Evolutionary conservation across 1,140 invertebrate species (phyloP).

Genomic region (Paracyclopina nana): DNA sequence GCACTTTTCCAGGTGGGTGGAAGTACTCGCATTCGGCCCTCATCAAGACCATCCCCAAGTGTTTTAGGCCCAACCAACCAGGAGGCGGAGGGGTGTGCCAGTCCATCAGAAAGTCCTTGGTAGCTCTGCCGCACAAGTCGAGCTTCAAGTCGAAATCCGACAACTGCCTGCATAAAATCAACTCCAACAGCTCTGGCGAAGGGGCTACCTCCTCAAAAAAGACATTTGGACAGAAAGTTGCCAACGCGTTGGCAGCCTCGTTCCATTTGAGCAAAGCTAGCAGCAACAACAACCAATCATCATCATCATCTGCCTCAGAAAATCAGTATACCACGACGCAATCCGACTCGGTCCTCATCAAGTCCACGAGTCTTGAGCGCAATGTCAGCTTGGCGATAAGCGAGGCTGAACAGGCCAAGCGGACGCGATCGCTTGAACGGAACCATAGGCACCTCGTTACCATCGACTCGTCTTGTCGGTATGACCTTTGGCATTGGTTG

Average conservation of each 20-base stretch:
- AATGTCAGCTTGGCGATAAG: too few species aligned
- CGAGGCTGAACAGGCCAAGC: not conserved
- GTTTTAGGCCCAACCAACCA: too few species aligned
- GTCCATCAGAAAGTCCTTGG: too few species aligned
- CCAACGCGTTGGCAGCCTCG: not conserved
- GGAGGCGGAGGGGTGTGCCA: too few species aligned
- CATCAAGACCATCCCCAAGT: too few species aligned
- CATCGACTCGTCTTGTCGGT: conserved; percentile 10
- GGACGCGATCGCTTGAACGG: conserved; percentile 7
- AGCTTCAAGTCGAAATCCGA: too few species aligned
- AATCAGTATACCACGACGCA: not conserved
- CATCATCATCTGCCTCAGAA: too few species aligned
- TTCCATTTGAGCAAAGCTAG: not conserved
- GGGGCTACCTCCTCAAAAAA: not conserved
- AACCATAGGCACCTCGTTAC: conserved; percentile 10
- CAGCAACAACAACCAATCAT: too few species aligned
- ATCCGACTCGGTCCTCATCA: not conserved
- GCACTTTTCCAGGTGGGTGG: too few species aligned
- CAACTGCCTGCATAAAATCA: not conserved
- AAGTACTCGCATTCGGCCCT: too few species aligned
- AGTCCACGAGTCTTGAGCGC: not conserved
- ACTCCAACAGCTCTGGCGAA: not conserved
- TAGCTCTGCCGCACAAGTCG: too few species aligned
- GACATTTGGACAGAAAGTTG: not conserved
- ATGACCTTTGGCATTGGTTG: not conserved